Evolutionary conservation across 1,140 invertebrate genomes (phyloP), one percentile per base, ranked within the genome.

Genomic region (Dreissena polymorpha): DNA sequence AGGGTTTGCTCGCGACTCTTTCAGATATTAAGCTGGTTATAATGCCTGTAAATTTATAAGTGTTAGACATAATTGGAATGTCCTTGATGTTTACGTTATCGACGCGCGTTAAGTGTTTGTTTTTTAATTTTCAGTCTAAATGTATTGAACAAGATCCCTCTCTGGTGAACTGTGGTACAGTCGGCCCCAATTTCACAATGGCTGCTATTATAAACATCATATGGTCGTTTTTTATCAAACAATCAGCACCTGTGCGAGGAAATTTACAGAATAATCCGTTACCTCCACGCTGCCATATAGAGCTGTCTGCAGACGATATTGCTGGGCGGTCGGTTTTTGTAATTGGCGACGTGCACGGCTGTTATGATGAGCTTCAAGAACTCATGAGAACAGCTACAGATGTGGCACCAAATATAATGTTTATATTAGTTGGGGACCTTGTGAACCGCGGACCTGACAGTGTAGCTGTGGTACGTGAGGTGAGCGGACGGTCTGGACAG

Each of bases 271-370:
- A 86, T 14, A 49, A 87, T 1, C 84, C 87, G 6, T 67, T 87
- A 29, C 88, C 89, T 10, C 14, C 39, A 25, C n/a, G 70, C 13
- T 86, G 85, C 25, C 89, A 91, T 81, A 10, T 82, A 13, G 74
- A 69, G 14, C 27, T 91, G 10, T 63, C 21, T n/a, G 69, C 63
- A 29, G 85, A 88, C 13, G 76, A 80, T 50, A 73, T 91, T 13
- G 29, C 53, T 29, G 79, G 85, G 14, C 69, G 86, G 18, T 80
- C 76, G n/a, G 82, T 93, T 14, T 85, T n/a, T n/a, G 85, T 93
- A 39, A 88, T 93, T 29, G 93, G 93, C 16, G 93, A 93, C 81
- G 87, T 93, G 0, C 93, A 93, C 83, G 93, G 92, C 1, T 93
- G 93, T 83, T 89, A 83, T 60, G 90, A 91, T 67, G 93, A 93